Evolutionary conservation across 2,113 vertebrate genomes (phyloP), one percentile per base, ranked within the genome.

Genomic region (Siniperca knerii): DNA sequence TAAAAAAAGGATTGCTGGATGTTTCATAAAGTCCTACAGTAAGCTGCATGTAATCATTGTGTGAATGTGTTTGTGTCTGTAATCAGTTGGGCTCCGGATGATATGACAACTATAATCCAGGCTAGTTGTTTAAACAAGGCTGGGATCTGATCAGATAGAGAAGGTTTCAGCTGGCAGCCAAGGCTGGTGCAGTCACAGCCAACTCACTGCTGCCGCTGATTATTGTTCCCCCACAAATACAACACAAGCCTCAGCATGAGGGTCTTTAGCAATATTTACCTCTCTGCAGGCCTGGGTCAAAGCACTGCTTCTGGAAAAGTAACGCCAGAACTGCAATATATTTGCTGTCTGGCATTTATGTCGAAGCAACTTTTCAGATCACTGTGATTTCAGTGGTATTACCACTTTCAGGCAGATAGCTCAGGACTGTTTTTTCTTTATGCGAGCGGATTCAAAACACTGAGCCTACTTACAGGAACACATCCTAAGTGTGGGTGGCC

Each of bases 21-120:
- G 77, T 86, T 81, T 82, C 15, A 68, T 86, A 70, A 87, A 68
- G 72, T 89, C 64, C 64, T 54, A 64, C 61, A 50, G 65, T 92
- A 91, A 94, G 85, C 93, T 72, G 91, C 90, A 88, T 92, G 90
- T 92, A 93, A 95, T 94, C 87, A 82, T 44, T 18, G 84, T 71
- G 82, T 60, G 77, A 89, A 87, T 85, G 90, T 80, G 86, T 79
- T 84, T 91, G 82, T 75, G 81, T 85, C 69, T 65, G 76, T 80
- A 88, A 91, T 92, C 90, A 84, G 86, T 81, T 77, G 83, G 77
- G 77, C 85, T 81, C 71, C 2, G 20, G 83, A 79, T 88, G 91
- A 93, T 81, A 83, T 57, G 87, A 82, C 85, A 79, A 69, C 69
- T 48, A 54, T 91, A 89, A 92, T 92, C 90, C 87, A 25, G 86